These are phyloP conservation scores for Monoplex corrugatus DNA, from an alignment of 2,888 invertebrate species.

Conservation along the genomic window DNA sequence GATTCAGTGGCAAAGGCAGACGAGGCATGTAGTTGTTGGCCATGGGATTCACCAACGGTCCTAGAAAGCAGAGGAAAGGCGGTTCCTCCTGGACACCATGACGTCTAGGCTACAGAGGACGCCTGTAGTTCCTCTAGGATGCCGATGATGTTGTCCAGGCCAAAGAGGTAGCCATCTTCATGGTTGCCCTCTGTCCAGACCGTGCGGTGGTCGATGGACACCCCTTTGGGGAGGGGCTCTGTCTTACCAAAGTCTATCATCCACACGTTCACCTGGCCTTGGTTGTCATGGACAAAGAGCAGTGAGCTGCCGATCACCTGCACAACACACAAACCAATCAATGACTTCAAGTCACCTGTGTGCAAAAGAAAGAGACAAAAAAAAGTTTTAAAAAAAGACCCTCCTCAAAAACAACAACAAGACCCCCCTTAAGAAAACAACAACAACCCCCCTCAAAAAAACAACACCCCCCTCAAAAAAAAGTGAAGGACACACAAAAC, in stretches of 20 bases:
- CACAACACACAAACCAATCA: slow-evolving; percentile 49
- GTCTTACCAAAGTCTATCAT: slow-evolving; percentile 82
- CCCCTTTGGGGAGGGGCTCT: slow-evolving; percentile 83
- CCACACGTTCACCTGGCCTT: slow-evolving; percentile 77
- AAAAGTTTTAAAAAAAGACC: no score
- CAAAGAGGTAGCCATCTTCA: slow-evolving; percentile 97
- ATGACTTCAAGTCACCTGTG: no score
- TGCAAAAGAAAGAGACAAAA: no score
- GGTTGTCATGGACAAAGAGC: slow-evolving; percentile 80
- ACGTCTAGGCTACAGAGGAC: slow-evolving; percentile 21
- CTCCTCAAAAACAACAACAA: no score
- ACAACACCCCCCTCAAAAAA: no score
- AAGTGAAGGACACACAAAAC: no score
- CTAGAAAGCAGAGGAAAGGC: no score
- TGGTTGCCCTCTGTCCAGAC: slow-evolving; percentile 96
- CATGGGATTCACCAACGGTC: no score
- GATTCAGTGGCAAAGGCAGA: no score
- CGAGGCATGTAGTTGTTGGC: no score
- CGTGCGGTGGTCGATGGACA: slow-evolving; percentile 89
- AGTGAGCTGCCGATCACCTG: slow-evolving; percentile 81
- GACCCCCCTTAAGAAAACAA: no score
- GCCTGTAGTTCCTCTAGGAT: slow-evolving; percentile 85
- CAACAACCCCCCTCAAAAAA: no score
- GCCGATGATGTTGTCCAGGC: slow-evolving; percentile 93
- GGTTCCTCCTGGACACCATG: neutral